These are phyloP conservation scores for Prunella strophiata DNA, from an alignment of 2,797 vertebrate genomes.

Conservation along the genomic window DNA sequence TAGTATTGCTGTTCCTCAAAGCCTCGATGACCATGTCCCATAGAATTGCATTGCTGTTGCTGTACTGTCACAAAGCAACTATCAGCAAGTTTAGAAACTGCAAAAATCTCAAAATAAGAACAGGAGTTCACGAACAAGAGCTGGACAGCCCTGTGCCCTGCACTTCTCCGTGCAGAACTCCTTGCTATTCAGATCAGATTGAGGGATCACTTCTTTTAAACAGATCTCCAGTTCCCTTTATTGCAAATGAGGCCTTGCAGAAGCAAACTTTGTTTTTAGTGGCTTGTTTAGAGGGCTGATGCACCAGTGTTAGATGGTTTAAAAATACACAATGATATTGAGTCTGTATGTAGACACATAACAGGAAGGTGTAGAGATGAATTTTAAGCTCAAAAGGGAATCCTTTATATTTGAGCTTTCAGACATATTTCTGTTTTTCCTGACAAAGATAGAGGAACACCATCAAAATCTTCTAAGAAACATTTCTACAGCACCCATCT, in stretches of 20 bases:
- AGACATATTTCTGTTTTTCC: slow-evolving; percentile 14
- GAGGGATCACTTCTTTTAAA: neutral
- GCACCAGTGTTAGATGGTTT: neutral
- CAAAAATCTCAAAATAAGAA: neutral
- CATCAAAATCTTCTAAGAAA: slow-evolving; percentile 30
- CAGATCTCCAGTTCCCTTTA: neutral
- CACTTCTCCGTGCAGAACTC: neutral
- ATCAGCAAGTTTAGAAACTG: neutral
- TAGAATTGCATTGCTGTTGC: neutral
- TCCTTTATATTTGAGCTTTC: slow-evolving; percentile 21
- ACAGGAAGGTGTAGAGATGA: neutral
- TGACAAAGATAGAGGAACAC: slow-evolving; percentile 40
- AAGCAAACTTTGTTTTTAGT: neutral
- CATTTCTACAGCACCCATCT: slow-evolving; percentile 10
- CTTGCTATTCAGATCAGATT: neutral
- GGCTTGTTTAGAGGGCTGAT: neutral
- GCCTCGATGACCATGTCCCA: accelerated
- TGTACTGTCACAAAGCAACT: neutral
- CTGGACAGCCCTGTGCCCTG: neutral
- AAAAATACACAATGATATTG: neutral
- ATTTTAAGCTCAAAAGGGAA: neutral
- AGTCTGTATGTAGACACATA: neutral
- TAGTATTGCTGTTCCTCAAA: neutral
- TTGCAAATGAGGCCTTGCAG: neutral
- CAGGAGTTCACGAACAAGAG: neutral